Evolutionary conservation across 2,113 vertebrate genomes (phyloP), one percentile per base, ranked within the genome.

Genomic region (Aegithalos caudatus): DNA sequence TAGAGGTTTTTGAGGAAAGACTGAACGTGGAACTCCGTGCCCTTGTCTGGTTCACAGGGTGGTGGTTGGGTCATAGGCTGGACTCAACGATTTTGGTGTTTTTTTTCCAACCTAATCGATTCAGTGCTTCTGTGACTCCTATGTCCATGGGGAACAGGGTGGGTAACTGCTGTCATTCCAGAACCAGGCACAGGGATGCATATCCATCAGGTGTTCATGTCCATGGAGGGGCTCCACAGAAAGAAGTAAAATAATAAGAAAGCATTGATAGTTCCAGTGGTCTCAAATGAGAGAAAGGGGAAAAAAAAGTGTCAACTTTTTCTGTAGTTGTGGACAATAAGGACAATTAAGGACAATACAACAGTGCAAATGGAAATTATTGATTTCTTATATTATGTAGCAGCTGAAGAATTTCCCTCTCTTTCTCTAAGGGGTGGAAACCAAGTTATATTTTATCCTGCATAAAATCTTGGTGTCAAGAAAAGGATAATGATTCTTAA

Each of bases 71-170:
- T 29, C 69, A 10, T 8, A 2, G 16, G 38, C 9, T 29, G 53
- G 40, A 61, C n/a, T 82, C 1, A 6, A n/a, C 11, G 19, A 58
- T 9, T 40, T 61, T 7, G 0, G 40, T 38, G 7, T 35, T 37
- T 67, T 71, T 71, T 42, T 69, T 6, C 38, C 47, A 76, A 27
- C 14, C n/a, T 31, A 10, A 27, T 3, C 12, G 24, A 15, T 13
- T 61, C n/a, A 61, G n/a, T 60, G 70, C 12, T 60, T n/a, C 51
- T 47, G 24, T 67, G 53, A 60, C 9, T 21, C 14, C 29, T 12
- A 0, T 51, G 15, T 38, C 61, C 3, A 2, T 17, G 25, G n/a
- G 8, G 6, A 48, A 2, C 22, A 21, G 42, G 27, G 25, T 3
- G 4, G 17, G 28, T n/a, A 3, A 25, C 12, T 31, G 45, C 45